Conservation (phyloP, 2,113 vertebrate species). For the Carettochelys insculpta region DNA sequence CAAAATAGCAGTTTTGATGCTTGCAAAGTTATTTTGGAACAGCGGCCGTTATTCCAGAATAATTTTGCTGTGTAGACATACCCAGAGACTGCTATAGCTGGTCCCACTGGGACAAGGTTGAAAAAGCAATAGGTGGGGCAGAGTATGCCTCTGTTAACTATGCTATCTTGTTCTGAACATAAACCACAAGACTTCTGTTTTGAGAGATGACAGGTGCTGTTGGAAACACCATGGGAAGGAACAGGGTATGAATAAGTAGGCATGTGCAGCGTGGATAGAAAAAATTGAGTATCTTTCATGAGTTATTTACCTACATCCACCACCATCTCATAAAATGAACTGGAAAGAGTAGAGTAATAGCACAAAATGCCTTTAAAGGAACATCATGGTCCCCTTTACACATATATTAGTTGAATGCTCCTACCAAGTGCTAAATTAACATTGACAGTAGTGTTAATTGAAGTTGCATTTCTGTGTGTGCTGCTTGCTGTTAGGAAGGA, state of each 20-base stretch:
- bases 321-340: slow-evolving; percentile 1
- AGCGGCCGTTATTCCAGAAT: no score
- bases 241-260: neutral
- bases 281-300: neutral
- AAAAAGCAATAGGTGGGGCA: accelerated
- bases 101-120: neutral
- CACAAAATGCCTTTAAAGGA: slow-evolving; percentile 30
- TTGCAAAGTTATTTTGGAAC: no score
- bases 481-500: slow-evolving; percentile 49
- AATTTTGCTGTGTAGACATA: no score
- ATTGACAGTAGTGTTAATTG: slow-evolving; percentile 52
- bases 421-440: slow-evolving; percentile 70
- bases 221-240: neutral
- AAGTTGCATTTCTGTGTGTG: slow-evolving; percentile 48
- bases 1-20: no score
- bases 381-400: slow-evolving; percentile 7
- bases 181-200: neutral
- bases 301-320: slow-evolving; percentile 13
- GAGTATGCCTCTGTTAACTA: accelerated
- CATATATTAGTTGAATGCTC: slow-evolving; percentile 23
- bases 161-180: accelerated
- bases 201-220: neutral
- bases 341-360: slow-evolving; percentile 21
- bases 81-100: neutral
- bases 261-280: neutral